Evolutionary conservation across 2,113 vertebrate species (phyloP).

Genomic region (Engraulis encrasicolus): DNA sequence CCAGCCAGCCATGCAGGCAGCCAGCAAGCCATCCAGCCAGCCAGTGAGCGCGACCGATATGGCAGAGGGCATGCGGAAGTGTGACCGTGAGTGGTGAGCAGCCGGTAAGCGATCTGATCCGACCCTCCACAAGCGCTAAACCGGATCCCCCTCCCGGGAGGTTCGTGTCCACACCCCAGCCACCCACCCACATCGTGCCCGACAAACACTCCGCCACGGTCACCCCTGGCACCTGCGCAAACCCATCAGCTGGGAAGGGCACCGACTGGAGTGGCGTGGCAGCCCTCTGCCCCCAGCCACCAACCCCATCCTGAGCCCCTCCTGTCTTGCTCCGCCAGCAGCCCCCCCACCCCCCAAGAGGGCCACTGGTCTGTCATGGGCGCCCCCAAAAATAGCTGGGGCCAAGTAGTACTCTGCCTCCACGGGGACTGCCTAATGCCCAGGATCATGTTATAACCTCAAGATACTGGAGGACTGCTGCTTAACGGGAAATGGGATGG

Average conservation of each 20-base stretch:
- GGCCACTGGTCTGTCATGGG: conserved; percentile 57
- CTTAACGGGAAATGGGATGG: conserved; percentile 30
- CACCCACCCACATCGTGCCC: no score
- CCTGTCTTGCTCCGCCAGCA: no score
- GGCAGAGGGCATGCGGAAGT: not conserved
- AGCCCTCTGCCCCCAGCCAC: no score
- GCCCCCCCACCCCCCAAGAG: conserved; percentile 34
- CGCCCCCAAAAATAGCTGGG: conserved; percentile 68
- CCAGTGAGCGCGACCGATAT: not conserved
- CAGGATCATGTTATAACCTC: conserved; percentile 51
- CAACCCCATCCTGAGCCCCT: no score
- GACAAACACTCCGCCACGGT: no score
- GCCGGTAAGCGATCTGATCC: conserved; percentile 45
- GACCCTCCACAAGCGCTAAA: conserved; percentile 53
- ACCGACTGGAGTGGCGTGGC: no score
- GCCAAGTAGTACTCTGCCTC: conserved; percentile 48
- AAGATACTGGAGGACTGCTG: conserved; percentile 38
- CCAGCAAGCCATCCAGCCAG: no score
- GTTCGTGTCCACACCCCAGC: not conserved
- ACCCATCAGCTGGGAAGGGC: no score
- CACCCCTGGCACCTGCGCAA: conserved; percentile 60
- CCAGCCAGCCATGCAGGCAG: no score
- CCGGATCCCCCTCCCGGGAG: conserved; percentile 43
- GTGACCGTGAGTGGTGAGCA: not conserved
- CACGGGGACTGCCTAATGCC: conserved; percentile 49